These are phyloP conservation scores for Sebastes vulpes DNA, from an alignment of 2,797 vertebrate genomes.

Conservation along the genomic window DNA sequence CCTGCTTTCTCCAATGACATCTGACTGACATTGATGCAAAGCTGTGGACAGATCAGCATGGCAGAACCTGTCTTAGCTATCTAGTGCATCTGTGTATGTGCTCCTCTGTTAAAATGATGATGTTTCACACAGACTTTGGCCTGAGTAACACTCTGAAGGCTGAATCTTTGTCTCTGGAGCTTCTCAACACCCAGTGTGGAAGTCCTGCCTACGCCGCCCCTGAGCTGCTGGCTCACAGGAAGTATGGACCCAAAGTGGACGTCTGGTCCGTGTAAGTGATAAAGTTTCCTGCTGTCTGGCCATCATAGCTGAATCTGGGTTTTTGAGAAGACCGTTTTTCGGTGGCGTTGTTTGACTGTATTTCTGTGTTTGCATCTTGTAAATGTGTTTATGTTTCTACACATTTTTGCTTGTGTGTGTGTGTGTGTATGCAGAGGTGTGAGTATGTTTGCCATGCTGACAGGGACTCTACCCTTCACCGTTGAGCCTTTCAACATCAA, in stretches of 20 bases:
- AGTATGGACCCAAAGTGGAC: constrained; percentile 91
- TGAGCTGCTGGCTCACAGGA: constrained; percentile 90
- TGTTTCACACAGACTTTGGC: constrained; percentile 86
- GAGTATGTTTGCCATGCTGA: constrained; percentile 91
- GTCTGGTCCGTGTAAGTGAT: constrained; percentile 91
- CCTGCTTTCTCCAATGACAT: background rate
- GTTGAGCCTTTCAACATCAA: constrained; percentile 92
- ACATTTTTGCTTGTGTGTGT: background rate
- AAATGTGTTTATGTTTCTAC: constrained; percentile 5
- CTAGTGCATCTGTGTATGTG: background rate
- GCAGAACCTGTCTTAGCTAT: background rate
- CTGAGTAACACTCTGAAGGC: constrained; percentile 89
- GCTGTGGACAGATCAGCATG: background rate
- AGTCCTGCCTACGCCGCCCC: constrained; percentile 90
- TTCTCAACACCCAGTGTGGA: constrained; percentile 90
- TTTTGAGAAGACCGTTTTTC: background rate
- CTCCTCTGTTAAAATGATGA: constrained; percentile 9
- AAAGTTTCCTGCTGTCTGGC: background rate
- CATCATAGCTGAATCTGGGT: background rate
- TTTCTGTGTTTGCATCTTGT: background rate
- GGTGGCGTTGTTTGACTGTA: background rate
- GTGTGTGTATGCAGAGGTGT: constrained; percentile 80
- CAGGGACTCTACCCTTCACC: constrained; percentile 87
- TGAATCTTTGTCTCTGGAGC: constrained; percentile 87
- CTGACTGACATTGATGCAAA: background rate